Conservation (phyloP, 2,113 vertebrate species). For the Hemibagrus wyckioides region DNA sequence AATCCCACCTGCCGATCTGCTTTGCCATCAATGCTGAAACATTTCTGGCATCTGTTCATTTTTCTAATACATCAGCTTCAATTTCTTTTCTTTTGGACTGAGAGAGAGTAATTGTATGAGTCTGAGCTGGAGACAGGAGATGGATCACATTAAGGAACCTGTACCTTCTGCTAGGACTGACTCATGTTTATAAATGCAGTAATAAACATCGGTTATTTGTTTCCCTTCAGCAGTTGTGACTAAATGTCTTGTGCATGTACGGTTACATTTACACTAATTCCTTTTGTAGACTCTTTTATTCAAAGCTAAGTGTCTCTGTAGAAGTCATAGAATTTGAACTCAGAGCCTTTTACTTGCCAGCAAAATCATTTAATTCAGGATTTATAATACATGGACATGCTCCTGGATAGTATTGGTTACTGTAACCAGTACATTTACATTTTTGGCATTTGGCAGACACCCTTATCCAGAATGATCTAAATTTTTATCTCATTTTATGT, state of each 20-base stretch:
- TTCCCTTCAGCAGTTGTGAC: not conserved
- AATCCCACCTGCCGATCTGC: conserved; percentile 15
- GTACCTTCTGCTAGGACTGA: not conserved
- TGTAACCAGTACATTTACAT: too few relatives aligned
- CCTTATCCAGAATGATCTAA: too few relatives aligned
- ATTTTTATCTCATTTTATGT: too few relatives aligned
- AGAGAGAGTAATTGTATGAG: not conserved
- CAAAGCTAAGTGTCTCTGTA: not conserved
- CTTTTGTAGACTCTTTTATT: not conserved
- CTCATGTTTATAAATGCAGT: not conserved
- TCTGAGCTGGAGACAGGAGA: not conserved
- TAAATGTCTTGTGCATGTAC: not conserved
- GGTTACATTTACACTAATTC: not conserved
- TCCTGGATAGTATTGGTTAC: not conserved
- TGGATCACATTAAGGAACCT: not conserved
- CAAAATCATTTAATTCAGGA: not conserved
- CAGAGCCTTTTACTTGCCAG: not conserved
- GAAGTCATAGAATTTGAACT: not conserved
- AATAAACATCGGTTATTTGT: not conserved
- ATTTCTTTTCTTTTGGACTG: not conserved
- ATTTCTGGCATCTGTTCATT: conserved; percentile 11
- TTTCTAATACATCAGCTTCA: conserved; percentile 10
- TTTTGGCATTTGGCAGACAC: too few relatives aligned
- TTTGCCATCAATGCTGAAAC: conserved; percentile 6
- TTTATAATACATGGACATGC: not conserved